Percentiles rank a stretch among this genome's conserved stretches.
Evolutionary conservation across 1,140 invertebrate genomes (phyloP).

Genomic region (Plectrocnemia conspersa): DNA sequence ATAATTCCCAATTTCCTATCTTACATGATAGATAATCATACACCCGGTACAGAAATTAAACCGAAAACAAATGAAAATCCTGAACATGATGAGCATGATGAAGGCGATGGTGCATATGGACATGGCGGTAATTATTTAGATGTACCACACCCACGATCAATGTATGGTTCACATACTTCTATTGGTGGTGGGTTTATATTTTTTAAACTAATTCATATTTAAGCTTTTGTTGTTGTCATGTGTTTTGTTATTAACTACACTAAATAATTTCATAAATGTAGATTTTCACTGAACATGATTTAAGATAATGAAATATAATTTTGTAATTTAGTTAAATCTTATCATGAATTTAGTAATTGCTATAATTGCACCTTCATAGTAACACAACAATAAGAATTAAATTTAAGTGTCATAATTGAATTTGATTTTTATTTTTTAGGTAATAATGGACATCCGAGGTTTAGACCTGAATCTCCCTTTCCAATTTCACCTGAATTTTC

Average conservation of each 20-base stretch:
- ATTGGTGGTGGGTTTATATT: slow-evolving; percentile 16
- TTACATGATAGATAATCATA: slow-evolving; percentile 11
- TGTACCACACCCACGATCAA: slow-evolving; percentile 1
- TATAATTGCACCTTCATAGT: background rate
- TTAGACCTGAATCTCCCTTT: slow-evolving; percentile 25
- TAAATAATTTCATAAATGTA: background rate
- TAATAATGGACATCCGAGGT: slow-evolving; percentile 9
- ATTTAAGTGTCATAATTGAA: slow-evolving; percentile 6
- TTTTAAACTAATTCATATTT: background rate
- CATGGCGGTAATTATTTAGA: slow-evolving; percentile 30
- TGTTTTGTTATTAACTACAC: background rate
- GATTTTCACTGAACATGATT: background rate
- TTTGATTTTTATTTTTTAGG: slow-evolving; percentile 1
- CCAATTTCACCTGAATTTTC: slow-evolving; percentile 30
- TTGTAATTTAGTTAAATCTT: background rate
- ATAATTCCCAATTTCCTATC: background rate
- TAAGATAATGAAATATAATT: background rate
- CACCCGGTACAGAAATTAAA: slow-evolving; percentile 12
- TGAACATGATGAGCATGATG: slow-evolving; percentile 23
- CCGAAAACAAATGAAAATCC: slow-evolving; percentile 22
- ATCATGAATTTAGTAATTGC: background rate
- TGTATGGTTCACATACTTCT: background rate
- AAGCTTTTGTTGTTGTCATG: slow-evolving; percentile 7
- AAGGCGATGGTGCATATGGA: slow-evolving; percentile 37
- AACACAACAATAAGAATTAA: too few species aligned